phyloP scores from a whole-genome alignment of 30 jellyfish, hydroid and myxozoan species.

The Catostylus mosaicus region DNA sequence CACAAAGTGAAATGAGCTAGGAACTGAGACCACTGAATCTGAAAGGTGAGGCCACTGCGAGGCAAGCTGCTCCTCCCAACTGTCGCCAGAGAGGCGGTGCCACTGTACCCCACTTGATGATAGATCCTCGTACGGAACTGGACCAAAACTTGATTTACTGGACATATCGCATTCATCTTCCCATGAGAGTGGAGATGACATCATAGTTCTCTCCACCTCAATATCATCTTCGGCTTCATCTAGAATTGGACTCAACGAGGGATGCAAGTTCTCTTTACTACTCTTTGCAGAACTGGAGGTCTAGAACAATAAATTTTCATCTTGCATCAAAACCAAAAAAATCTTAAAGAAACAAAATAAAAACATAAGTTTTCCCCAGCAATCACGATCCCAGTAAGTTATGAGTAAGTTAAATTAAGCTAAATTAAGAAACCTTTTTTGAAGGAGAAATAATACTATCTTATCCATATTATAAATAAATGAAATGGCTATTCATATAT shows the following conservation, averaged over 20 bases:
- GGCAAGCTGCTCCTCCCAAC: constrained; percentile 57
- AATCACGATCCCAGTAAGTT: too few species aligned
- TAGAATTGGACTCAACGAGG: neutral
- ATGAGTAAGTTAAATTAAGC: too few species aligned
- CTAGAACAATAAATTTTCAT: too few species aligned
- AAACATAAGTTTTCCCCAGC: too few species aligned
- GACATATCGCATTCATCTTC: constrained; percentile 49
- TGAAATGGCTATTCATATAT: too few species aligned
- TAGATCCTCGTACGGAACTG: constrained; percentile 33
- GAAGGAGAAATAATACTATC: too few species aligned
- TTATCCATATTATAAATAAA: too few species aligned
- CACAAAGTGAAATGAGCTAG: constrained; percentile 63
- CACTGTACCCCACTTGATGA: constrained; percentile 60
- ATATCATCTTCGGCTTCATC: constrained; percentile 17
- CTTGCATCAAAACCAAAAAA: too few species aligned
- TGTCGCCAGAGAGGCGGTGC: constrained; percentile 70
- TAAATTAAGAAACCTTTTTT: too few species aligned
- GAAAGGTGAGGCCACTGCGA: constrained; percentile 55
- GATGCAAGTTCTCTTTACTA: constrained; percentile 9
- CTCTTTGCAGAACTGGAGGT: constrained; percentile 20
- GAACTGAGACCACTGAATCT: constrained; percentile 69
- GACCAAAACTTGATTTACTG: constrained; percentile 36
- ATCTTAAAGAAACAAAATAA: too few species aligned
- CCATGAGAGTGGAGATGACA: constrained; percentile 70
- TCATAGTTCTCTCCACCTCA: constrained; percentile 40